Percentiles rank a stretch among this genome's conserved stretches.
Conservation (phyloP, 2,888 invertebrate species). For the Holacanthella duospinosa region DNA sequence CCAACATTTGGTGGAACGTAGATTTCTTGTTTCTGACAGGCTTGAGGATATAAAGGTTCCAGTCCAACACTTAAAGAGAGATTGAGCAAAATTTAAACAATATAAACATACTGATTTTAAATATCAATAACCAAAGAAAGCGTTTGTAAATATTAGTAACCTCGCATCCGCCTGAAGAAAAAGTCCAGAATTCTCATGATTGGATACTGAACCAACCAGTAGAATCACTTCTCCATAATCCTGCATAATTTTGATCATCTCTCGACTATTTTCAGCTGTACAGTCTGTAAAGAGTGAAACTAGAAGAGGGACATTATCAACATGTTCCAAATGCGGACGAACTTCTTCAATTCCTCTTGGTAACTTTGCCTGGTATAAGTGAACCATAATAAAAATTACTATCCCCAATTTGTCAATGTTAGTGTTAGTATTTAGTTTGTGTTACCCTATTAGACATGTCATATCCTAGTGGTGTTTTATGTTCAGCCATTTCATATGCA, state of each 20-base stretch:
- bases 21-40: slow-evolving; percentile 55
- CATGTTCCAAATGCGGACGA: slow-evolving; percentile 83
- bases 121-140: not conserved
- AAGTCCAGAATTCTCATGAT: slow-evolving; percentile 77
- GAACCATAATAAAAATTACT: not conserved
- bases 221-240: slow-evolving; percentile 93
- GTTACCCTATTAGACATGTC: slow-evolving; percentile 81
- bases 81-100: no score
- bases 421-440: no score
- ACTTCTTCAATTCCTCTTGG: slow-evolving; percentile 91
- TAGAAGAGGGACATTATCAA: slow-evolving; percentile 93
- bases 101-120: slow-evolving; percentile 18
- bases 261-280: slow-evolving; percentile 77
- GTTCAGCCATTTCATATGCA: slow-evolving; percentile 34
- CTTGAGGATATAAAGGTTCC: slow-evolving; percentile 83
- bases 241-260: slow-evolving; percentile 92
- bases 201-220: slow-evolving; percentile 81
- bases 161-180: slow-evolving; percentile 90
- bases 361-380: slow-evolving; percentile 62
- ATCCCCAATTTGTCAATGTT: no score
- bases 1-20: slow-evolving; percentile 42
- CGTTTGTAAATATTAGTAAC: slow-evolving; percentile 42
- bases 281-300: slow-evolving; percentile 98
- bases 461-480: slow-evolving; percentile 76
- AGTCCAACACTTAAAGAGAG: slow-evolving; percentile 62